Evolutionary conservation across 2,888 invertebrate genomes (phyloP).

Genomic region (Dryobotodes eremita): DNA sequence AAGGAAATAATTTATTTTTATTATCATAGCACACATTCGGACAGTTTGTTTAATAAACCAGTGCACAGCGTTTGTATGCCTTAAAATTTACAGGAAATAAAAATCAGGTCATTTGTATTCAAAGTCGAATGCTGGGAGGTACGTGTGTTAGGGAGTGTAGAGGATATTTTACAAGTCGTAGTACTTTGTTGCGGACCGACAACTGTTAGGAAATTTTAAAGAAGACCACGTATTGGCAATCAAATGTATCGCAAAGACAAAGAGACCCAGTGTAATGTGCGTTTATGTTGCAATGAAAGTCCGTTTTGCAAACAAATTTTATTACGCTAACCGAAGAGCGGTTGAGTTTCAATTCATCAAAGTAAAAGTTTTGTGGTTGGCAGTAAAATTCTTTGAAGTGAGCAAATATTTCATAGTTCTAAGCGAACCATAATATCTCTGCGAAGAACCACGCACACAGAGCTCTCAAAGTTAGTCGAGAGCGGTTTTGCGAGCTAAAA

Average conservation of each 20-base stretch:
- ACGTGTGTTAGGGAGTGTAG: constrained; percentile 64
- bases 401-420: constrained; percentile 55
- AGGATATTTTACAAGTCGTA: constrained; percentile 63
- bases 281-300: constrained; percentile 29
- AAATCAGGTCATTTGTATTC: constrained; percentile 76
- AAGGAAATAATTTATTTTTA: constrained; percentile 66
- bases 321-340: constrained; percentile 31
- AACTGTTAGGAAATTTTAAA: constrained; percentile 54
- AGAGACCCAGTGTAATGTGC: constrained; percentile 1
- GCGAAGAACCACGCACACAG: constrained; percentile 45
- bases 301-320: constrained; percentile 49
- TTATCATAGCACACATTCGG: constrained; percentile 60
- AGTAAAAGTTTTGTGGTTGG: constrained; percentile 52
- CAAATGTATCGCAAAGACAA: constrained; percentile 31
- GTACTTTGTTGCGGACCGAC: constrained; percentile 62
- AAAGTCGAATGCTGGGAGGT: constrained; percentile 67
- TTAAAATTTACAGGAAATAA: constrained; percentile 65
- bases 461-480: constrained; percentile 45
- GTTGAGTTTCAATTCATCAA: constrained; percentile 52
- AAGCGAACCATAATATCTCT: constrained; percentile 49
- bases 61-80: constrained; percentile 54
- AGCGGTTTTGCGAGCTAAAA: constrained; percentile 47
- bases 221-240: constrained; percentile 50
- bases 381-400: constrained; percentile 54
- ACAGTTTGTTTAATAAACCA: constrained; percentile 69